phyloP scores from a whole-genome alignment of 1,140 invertebrate genomes.

The Pseudomyrmex sp. region DNA sequence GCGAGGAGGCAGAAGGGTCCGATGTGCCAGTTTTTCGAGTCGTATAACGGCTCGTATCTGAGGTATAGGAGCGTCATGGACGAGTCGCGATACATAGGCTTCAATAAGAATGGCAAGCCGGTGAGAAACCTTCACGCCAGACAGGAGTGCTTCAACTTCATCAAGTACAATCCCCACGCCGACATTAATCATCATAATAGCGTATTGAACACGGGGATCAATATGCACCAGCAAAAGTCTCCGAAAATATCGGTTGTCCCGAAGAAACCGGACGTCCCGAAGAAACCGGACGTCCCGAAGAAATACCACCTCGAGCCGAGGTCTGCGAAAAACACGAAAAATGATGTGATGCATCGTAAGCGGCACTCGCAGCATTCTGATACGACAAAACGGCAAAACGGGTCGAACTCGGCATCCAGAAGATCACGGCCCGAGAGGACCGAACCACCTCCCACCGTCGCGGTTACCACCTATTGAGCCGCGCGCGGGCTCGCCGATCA shows the following conservation, averaged over 20 bases:
- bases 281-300: no score
- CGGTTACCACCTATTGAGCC: slow-evolving; percentile 81
- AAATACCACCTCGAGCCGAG: no score
- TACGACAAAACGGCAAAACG: no score
- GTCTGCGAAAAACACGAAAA: no score
- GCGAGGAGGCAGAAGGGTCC: slow-evolving; percentile 82
- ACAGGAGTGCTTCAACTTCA: slow-evolving; percentile 85
- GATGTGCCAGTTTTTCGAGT: slow-evolving; percentile 86
- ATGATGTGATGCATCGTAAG: no score
- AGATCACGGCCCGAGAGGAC: no score
- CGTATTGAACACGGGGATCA: slow-evolving; percentile 77
- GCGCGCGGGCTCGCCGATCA: slow-evolving; percentile 79
- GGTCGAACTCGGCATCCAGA: slow-evolving; percentile 56
- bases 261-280: no score
- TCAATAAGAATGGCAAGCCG: slow-evolving; percentile 85
- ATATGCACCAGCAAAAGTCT: no score
- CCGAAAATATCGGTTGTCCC: no score
- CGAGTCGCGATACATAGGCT: slow-evolving; percentile 83
- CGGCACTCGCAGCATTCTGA: no score
- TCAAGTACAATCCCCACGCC: slow-evolving; percentile 85
- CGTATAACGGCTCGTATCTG: slow-evolving; percentile 84
- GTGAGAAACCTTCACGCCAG: slow-evolving; percentile 81
- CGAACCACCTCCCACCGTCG: no score
- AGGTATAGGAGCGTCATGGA: slow-evolving; percentile 84
- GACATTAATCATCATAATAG: slow-evolving; percentile 85